Evolutionary conservation across 2,113 vertebrate genomes (phyloP).

Genomic region (Platysternon megacephalum): DNA sequence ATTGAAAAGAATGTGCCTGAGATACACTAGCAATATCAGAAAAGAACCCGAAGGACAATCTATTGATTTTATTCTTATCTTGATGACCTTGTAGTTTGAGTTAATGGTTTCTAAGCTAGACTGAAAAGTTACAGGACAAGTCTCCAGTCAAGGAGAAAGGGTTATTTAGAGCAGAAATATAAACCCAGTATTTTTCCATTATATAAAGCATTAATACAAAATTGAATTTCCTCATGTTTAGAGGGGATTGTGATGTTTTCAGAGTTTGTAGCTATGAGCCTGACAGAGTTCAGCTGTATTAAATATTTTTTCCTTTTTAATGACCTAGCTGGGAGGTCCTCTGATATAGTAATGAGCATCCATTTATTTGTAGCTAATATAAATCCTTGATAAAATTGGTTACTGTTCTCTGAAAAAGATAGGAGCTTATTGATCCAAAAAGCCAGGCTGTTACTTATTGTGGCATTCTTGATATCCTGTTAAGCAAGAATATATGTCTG

Average conservation of each 20-base stretch:
- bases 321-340: background rate
- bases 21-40: background rate
- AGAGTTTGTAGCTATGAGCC: background rate
- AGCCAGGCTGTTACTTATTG: background rate
- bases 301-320: background rate
- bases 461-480: background rate
- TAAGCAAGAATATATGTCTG: fast-evolving
- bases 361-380: background rate
- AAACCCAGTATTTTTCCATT: background rate
- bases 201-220: background rate
- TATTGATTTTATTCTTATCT: constrained; percentile 66
- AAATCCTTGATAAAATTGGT: background rate
- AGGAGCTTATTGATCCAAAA: background rate
- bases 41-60: background rate
- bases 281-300: background rate
- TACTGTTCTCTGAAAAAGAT: background rate
- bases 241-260: background rate
- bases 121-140: constrained; percentile 33
- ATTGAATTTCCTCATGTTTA: background rate
- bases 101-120: constrained; percentile 63
- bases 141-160: constrained; percentile 56
- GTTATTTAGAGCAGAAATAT: background rate
- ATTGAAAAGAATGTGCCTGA: background rate
- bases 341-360: background rate
- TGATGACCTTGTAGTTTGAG: constrained; percentile 66